Base-by-base conservation (phyloP, 2,797 vertebrate genomes). In the Sparidentex hasta region DNA sequence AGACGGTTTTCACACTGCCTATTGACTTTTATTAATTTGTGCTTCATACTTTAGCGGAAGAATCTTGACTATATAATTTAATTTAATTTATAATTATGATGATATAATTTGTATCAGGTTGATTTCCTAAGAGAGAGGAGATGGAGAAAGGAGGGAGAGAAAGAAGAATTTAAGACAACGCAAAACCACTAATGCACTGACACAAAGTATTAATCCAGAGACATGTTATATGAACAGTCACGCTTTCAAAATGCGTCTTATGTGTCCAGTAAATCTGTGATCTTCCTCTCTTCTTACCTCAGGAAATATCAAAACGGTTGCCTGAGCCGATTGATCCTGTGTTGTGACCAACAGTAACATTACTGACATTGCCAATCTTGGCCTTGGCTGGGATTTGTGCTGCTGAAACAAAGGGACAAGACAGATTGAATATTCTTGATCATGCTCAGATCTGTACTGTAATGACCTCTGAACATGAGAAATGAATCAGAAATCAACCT, bases 321-420 rank as follows among this genome's bases (percentile, higher is more conserved):
- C 61, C 51, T 23, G 61, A 73, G 47, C 61, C 71, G 38, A 64
- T 65, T 2, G 61, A 65, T 65, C 61, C 71, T 0, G 43, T 48
- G 52, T 73, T 73, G 18, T 47, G 38, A 47, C 61, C 71, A 73
- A 65, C 51, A 7, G n/a, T 56, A 23, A 65, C 52, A 41, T 64
- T 56, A 7, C 13, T 65, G 51, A 64, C 17, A 14, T 47, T 57
- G 43, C 52, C 51, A 74, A 57, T 57, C 4, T 50, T 51, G 16
- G 46, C 18, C n/a, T 41, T 65, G 54, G 27, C 54, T 65, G 54
- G 0, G 0, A 65, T 58, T 56, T 2, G 3, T 50, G 54, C 29
- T 66, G 17, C 50, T 65, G 17, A 51, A 50, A 57, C 48, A 50
- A 25, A 73, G 18, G 21, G 61, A 44, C n/a, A 17, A 1, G 11